phyloP scores from a whole-genome alignment of 2,888 invertebrate species.

The Alviniconcha strummeri region DNA sequence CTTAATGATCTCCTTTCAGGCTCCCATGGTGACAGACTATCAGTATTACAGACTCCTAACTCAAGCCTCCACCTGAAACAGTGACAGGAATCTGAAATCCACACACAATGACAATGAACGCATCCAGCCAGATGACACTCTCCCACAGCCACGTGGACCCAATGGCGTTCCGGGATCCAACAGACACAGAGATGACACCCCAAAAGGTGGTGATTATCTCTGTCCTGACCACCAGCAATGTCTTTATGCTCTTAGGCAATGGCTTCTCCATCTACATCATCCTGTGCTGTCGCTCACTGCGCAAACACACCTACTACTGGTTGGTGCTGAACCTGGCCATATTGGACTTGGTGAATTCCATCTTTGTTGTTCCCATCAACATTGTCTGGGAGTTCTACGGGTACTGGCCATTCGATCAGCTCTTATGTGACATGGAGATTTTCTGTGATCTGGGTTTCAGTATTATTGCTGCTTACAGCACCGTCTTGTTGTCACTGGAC shows the following conservation, averaged over 20 bases:
- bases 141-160: background rate
- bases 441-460: constrained; percentile 50
- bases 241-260: constrained; percentile 53
- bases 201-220: constrained; percentile 42
- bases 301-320: constrained; percentile 50
- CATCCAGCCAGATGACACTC: no score
- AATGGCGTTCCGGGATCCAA: constrained; percentile 36
- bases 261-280: constrained; percentile 51
- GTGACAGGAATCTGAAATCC: background rate
- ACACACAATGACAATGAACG: background rate
- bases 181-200: constrained; percentile 43
- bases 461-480: constrained; percentile 51
- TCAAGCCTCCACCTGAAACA: background rate
- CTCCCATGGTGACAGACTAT: no score
- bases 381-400: constrained; percentile 53
- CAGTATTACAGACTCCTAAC: no score
- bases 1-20: background rate
- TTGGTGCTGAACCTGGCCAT: constrained; percentile 54
- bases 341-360: constrained; percentile 47
- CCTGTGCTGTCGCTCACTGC: constrained; percentile 39
- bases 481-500: constrained; percentile 53
- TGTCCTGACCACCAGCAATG: constrained; percentile 44
- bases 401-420: constrained; percentile 45
- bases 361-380: constrained; percentile 52
- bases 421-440: constrained; percentile 48